phyloP scores from a whole-genome alignment of 2,113 vertebrate species.

The Corythornis cristatus region DNA sequence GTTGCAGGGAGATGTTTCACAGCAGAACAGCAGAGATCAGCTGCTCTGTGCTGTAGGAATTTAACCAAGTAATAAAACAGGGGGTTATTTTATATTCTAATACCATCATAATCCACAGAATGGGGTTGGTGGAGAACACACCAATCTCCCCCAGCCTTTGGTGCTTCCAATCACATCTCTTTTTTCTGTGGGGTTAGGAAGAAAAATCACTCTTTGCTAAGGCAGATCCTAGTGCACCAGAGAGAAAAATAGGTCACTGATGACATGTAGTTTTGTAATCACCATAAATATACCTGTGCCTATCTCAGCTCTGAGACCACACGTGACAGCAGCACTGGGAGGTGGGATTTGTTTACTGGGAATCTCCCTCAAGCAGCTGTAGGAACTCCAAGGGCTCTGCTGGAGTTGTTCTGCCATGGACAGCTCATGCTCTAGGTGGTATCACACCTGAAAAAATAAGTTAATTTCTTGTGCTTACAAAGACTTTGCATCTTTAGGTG shows the following conservation, averaged over 20 bases:
- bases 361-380: background rate
- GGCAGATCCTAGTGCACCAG: background rate
- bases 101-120: slow-evolving; percentile 2
- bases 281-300: background rate
- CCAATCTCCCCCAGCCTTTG: background rate
- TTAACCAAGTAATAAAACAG: slow-evolving; percentile 3
- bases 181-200: background rate
- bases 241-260: slow-evolving; percentile 30
- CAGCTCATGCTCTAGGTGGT: background rate
- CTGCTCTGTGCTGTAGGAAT: slow-evolving; percentile 24
- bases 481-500: accelerated
- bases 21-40: slow-evolving; percentile 1
- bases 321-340: background rate
- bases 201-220: background rate
- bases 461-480: accelerated
- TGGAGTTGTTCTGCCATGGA: accelerated
- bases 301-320: background rate
- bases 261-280: slow-evolving; percentile 3
- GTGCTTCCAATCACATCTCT: background rate
- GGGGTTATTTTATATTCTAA: background rate
- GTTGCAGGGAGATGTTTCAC: background rate
- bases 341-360: background rate
- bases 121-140: background rate
- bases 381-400: background rate
- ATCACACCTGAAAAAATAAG: background rate